Evolutionary conservation across 1,140 invertebrate species (phyloP), one percentile per base, ranked within the genome.

Genomic region (Leptinotarsa texana): DNA sequence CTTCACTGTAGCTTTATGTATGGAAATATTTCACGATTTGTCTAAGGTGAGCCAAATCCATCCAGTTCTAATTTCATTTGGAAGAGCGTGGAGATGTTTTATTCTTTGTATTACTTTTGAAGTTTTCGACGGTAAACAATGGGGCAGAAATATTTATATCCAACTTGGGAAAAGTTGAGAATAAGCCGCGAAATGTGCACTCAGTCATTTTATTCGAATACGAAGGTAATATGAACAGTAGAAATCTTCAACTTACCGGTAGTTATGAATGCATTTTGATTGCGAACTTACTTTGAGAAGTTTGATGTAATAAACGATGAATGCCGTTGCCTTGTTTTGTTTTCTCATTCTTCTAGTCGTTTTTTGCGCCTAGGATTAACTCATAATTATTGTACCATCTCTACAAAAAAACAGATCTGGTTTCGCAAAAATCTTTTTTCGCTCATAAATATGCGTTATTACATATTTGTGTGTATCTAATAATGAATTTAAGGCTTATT

Each of bases 11-110:
- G 33, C 65, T 11, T n/a, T 24, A 22, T 67, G 65, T 67, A 67
- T 67, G 65, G 65, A 42, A 42, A 67, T 67, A 67, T 67, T 33
- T 67, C 65, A 67, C n/a, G 65, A 67, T 67, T 67, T 67, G 65
- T 42, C 65, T 42, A 42, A 18, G 51, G 65, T 67, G 33, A 67
- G 65, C 27, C 24, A 42, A 24, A 67, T 67, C 33, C 65, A 67
- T 67, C 33, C 65, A 24, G 51, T 57, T 57, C 15, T 57, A 57
- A 57, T 57, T 57, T 57, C 51, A 57, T 57, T 57, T 57, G 51
- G 51, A 18, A 18, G n/a, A 57, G 51, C 51, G 51, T 8, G 51
- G 6, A 57, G 13, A 57, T 15, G 51, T 57, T 57, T 57, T 57
- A 57, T 57, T 15, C 51, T 57, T 18, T 18, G 51, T 57, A 17